phyloP scores from a whole-genome alignment of 2,797 vertebrate genomes.

The Danio jaintianensis region DNA sequence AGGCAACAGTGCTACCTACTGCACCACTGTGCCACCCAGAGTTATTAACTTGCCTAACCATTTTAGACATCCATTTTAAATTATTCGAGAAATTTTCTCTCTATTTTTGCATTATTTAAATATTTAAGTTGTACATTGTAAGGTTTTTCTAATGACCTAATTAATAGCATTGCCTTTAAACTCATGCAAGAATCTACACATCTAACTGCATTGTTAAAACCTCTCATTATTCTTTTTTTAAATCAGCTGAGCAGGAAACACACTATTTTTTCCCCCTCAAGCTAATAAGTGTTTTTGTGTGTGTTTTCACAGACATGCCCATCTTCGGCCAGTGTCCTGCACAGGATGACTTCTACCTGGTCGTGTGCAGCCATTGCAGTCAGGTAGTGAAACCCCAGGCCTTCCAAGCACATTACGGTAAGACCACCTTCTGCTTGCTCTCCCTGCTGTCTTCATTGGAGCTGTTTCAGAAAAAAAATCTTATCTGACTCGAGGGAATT shows the following conservation, averaged over 20 bases:
- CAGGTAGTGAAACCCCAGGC: slow-evolving; percentile 99
- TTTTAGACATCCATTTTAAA: no score
- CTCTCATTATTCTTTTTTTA: background rate
- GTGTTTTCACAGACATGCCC: slow-evolving; percentile 90
- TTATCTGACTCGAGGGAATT: slow-evolving; percentile 35
- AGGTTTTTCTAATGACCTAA: background rate
- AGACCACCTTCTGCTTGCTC: slow-evolving; percentile 68
- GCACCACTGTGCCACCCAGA: no score
- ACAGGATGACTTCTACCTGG: slow-evolving; percentile 99
- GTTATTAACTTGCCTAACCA: no score
- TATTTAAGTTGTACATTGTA: no score
- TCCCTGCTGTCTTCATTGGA: slow-evolving; percentile 14
- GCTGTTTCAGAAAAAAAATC: slow-evolving; percentile 32
- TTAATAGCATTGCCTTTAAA: background rate
- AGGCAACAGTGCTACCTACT: no score
- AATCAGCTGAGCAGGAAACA: background rate
- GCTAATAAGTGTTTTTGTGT: slow-evolving; percentile 11
- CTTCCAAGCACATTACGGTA: slow-evolving; percentile 99
- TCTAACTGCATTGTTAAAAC: background rate
- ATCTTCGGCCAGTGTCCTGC: slow-evolving; percentile 99
- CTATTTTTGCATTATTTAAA: no score
- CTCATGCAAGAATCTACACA: background rate
- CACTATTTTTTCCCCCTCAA: background rate
- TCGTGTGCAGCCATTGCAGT: slow-evolving; percentile 98
- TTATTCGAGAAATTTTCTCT: no score